Evolutionary conservation across 1,140 invertebrate species (phyloP), one percentile per base, ranked within the genome.

Genomic region (Cotesia glomerata): DNA sequence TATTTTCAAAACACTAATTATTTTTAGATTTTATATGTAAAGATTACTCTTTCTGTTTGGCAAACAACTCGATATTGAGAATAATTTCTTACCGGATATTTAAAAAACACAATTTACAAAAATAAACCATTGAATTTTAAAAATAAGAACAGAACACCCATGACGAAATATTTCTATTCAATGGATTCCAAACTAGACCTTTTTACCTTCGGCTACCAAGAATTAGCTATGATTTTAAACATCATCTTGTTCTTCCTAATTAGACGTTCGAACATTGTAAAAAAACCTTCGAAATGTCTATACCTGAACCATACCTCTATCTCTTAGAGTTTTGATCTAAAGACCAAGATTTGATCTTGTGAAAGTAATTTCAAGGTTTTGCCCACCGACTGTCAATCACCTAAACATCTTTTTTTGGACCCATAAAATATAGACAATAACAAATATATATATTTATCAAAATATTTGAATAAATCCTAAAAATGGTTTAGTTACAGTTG

Each of bases 241-340:
- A 77, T 80, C 79, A 78, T 80, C 77, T 78, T 82, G 75, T 75
- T 75, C 74, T 67, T 71, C 72, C 75, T 82, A 81, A 82, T 82
- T 82, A 81, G 80, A 73, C 76, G 72, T 74, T 74, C 39, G 66
- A 36, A 52, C 36, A n/a, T 63, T 32, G 32, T 36, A 34, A 76
- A 81, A 74, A 73, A 79, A 78, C 77, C 59, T 72, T 75, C 79
- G 77, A 79, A 79, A 45, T 45, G 39, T 54, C 13, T 54, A n/a
- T 54, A 54, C 52, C 52, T 54, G 52, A 13, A 45, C 39, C 11
- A 45, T 45, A 26, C 26, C 11, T 9, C 7, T 45, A 45, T 45
- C 39, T 45, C 26, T 45, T 9, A 45, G 11, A 45, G 39, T 45
- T 45, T 45, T 45, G 39, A 45, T 45, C 39, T 45, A 45, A 45